These are phyloP conservation scores for Steinernema hermaphroditum DNA, from an alignment of 2,888 invertebrate species.

Conservation along the genomic window DNA sequence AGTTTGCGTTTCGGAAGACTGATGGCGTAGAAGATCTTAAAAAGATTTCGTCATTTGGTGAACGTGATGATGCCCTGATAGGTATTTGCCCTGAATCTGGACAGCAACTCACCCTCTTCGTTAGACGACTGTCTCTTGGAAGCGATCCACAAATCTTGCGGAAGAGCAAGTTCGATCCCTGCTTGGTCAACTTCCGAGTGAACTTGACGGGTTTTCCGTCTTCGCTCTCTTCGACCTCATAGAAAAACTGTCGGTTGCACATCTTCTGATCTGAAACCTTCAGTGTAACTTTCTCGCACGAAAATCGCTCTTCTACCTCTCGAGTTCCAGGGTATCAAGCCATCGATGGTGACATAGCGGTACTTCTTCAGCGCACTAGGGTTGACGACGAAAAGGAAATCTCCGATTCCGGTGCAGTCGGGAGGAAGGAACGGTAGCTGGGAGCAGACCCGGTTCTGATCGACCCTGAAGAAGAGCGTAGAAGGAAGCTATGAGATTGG, in stretches of 20 bases:
- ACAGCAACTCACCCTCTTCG: background rate
- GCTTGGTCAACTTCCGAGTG: slow-evolving; percentile 3
- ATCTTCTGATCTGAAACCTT: slow-evolving; percentile 6
- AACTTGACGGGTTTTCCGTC: background rate
- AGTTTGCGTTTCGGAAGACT: background rate
- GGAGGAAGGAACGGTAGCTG: slow-evolving; percentile 18
- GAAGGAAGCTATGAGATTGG: background rate
- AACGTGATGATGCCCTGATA: no score
- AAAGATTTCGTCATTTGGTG: no score
- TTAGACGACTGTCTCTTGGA: slow-evolving; percentile 8
- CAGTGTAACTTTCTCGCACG: no score
- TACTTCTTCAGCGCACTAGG: slow-evolving; percentile 5
- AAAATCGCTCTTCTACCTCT: no score
- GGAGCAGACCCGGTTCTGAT: slow-evolving; percentile 14
- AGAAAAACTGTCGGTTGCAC: slow-evolving; percentile 23
- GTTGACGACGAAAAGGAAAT: slow-evolving; percentile 8
- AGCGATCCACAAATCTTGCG: slow-evolving; percentile 13
- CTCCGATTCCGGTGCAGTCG: slow-evolving; percentile 23
- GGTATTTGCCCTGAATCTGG: no score
- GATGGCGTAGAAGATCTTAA: slow-evolving; percentile 23
- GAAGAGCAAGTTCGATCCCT: slow-evolving; percentile 4
- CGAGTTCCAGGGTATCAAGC: slow-evolving; percentile 16
- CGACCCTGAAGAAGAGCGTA: background rate
- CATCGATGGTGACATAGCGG: slow-evolving; percentile 24
- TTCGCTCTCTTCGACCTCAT: background rate